phyloP scores from a whole-genome alignment of 2,888 invertebrate species.

The Idaea aversata region DNA sequence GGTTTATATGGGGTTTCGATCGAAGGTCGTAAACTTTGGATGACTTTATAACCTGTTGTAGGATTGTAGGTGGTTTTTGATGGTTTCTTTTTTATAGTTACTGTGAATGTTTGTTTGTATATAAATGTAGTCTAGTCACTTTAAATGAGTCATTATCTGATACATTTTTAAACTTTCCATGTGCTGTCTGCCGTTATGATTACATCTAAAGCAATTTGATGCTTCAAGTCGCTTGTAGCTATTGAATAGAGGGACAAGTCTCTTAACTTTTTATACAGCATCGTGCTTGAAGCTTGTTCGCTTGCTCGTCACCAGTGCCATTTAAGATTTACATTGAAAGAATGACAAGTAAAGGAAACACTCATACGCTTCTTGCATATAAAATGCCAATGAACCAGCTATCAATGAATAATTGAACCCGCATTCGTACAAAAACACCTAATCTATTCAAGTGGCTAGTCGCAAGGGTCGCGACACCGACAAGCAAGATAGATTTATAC shows the following conservation, averaged over 20 bases:
- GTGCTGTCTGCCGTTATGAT: neutral
- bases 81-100: neutral
- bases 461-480: slow-evolving; percentile 70
- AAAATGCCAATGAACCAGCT: slow-evolving; percentile 70
- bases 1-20: neutral
- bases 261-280: neutral
- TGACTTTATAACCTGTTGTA: neutral
- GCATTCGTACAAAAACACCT: slow-evolving; percentile 73
- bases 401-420: slow-evolving; percentile 77
- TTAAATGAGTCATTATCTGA: neutral
- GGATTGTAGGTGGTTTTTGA: neutral
- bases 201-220: neutral
- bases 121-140: neutral
- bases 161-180: neutral
- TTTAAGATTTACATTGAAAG: slow-evolving; percentile 11
- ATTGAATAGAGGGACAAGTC: neutral
- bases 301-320: neutral
- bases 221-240: too few species aligned
- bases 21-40: neutral
- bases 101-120: neutral
- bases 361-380: slow-evolving; percentile 56
- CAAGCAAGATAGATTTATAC: slow-evolving; percentile 56
- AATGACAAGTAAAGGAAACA: slow-evolving; percentile 36
- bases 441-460: slow-evolving; percentile 79
- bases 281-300: neutral